Percentiles rank a stretch among this genome's conserved stretches.
phyloP scores from a whole-genome alignment of 2,888 invertebrate species.

The Vesta saturnalis region DNA sequence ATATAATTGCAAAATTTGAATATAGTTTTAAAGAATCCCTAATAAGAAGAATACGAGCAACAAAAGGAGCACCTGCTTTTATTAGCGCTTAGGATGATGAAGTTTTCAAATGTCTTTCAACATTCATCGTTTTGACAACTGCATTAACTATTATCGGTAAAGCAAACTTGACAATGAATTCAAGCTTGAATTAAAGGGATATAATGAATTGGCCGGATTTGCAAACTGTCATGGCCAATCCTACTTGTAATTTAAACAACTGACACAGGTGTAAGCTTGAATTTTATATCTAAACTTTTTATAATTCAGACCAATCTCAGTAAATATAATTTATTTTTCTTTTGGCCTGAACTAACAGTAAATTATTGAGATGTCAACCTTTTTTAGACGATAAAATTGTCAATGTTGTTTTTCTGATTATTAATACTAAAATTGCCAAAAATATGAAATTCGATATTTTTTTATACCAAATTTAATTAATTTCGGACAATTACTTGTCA shows the following conservation, averaged over 20 bases:
- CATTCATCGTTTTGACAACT: slow-evolving; percentile 30
- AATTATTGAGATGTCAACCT: too few relatives aligned
- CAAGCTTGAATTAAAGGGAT: slow-evolving; percentile 17
- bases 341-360: too few relatives aligned
- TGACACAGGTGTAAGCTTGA: slow-evolving; percentile 25
- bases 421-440: too few relatives aligned
- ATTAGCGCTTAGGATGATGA: slow-evolving; percentile 12
- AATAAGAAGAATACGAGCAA: slow-evolving; percentile 12
- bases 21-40: background rate
- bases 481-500: too few relatives aligned
- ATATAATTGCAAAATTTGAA: too few relatives aligned
- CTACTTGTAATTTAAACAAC: slow-evolving; percentile 21
- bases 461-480: too few relatives aligned
- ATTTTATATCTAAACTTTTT: slow-evolving; percentile 10
- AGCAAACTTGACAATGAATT: slow-evolving; percentile 23
- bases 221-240: slow-evolving; percentile 42
- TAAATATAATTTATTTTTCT: too few relatives aligned
- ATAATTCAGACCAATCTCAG: background rate
- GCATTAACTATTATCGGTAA: slow-evolving; percentile 32
- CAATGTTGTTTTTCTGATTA: too few relatives aligned
- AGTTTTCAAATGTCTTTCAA: slow-evolving; percentile 20
- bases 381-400: too few relatives aligned
- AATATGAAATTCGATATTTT: too few relatives aligned
- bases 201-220: slow-evolving; percentile 45
- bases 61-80: slow-evolving; percentile 14